Percentiles rank a stretch among this genome's conserved stretches.
phyloP scores from a whole-genome alignment of 2,113 vertebrate genomes.

The Leptodactylus fuscus region DNA sequence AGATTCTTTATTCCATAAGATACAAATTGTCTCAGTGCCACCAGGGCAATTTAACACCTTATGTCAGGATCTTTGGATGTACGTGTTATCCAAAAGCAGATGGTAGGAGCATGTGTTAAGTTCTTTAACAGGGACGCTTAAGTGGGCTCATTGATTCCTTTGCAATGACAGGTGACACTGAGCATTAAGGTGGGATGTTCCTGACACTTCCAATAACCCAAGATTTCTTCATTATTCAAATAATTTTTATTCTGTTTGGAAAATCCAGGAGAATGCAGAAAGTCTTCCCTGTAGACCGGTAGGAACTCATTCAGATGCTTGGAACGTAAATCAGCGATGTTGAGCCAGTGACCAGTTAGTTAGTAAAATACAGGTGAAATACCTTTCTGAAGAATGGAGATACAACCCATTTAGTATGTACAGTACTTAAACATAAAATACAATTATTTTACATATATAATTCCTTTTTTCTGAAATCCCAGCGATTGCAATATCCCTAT shows the following conservation, averaged over 20 bases:
- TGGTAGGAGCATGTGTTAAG: slow-evolving; percentile 40
- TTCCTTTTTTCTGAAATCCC: no score
- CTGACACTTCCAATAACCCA: slow-evolving; percentile 45
- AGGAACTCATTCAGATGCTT: background rate
- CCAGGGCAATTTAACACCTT: slow-evolving; percentile 17
- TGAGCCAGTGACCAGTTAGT: background rate
- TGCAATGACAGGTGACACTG: slow-evolving; percentile 42
- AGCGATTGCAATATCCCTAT: no score
- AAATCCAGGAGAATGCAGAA: background rate
- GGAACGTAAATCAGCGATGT: background rate
- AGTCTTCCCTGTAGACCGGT: background rate
- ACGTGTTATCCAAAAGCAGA: slow-evolving; percentile 26
- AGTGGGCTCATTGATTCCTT: background rate
- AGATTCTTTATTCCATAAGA: background rate
- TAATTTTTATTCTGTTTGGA: slow-evolving; percentile 26
- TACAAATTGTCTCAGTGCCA: slow-evolving; percentile 4
- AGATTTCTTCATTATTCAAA: slow-evolving; percentile 37
- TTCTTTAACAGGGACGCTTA: slow-evolving; percentile 26
- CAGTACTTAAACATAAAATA: no score
- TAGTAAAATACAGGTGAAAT: background rate
- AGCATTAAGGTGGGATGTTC: slow-evolving; percentile 31
- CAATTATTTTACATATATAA: no score
- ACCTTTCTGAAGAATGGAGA: background rate
- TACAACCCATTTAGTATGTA: background rate
- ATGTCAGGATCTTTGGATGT: slow-evolving; percentile 2